Evolutionary conservation across 2,888 invertebrate species (phyloP).

Genomic region (Lithodes maja): DNA sequence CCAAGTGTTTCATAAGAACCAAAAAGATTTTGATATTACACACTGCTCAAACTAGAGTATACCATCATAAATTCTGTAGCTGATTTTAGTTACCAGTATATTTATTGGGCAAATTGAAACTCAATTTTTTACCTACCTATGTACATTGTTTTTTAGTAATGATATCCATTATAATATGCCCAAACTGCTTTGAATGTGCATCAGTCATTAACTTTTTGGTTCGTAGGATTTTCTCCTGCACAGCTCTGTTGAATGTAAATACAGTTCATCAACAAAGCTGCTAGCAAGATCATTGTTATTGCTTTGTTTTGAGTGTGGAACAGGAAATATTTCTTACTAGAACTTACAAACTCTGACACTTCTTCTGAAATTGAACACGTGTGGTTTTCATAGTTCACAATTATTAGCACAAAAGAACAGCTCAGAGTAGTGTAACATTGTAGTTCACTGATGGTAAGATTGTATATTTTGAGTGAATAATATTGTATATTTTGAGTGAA

Average conservation of each 20-base stretch:
- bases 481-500: too few relatives aligned
- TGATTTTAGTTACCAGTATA: too few relatives aligned
- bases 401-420: conserved; percentile 7
- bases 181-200: too few relatives aligned
- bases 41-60: too few relatives aligned
- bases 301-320: too few relatives aligned
- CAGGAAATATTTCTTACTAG: neutral
- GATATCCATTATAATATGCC: too few relatives aligned
- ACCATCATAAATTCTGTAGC: too few relatives aligned
- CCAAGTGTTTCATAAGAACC: neutral
- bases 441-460: conserved; percentile 1
- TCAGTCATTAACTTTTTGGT: neutral
- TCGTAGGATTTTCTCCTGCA: neutral
- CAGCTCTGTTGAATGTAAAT: neutral
- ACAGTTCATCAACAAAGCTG: neutral
- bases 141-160: too few relatives aligned
- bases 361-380: neutral
- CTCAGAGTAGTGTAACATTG: neutral
- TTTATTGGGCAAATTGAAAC: too few relatives aligned
- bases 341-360: neutral
- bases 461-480: neutral
- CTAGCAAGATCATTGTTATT: neutral
- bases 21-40: too few relatives aligned
- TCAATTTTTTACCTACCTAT: too few relatives aligned
- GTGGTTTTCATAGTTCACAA: neutral